Conservation (phyloP, 2,888 invertebrate species). For the Clostera curtula region DNA sequence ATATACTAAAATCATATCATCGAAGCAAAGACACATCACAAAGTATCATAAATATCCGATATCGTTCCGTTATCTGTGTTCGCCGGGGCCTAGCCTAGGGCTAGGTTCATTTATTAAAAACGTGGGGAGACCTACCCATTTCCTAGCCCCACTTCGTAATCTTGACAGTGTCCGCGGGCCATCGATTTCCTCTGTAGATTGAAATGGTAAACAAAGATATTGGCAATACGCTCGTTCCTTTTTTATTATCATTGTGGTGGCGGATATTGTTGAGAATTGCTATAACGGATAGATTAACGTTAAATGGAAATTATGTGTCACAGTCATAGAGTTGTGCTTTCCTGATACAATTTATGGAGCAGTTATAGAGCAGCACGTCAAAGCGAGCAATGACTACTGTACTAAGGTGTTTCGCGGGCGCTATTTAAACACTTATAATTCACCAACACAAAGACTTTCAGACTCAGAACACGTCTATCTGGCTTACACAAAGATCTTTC, state of each 20-base stretch:
- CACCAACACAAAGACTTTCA: no score
- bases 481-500: no score
- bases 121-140: constrained; percentile 30
- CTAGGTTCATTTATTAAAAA: constrained; percentile 49
- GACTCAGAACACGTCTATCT: no score
- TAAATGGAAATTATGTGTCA: no score
- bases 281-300: no score
- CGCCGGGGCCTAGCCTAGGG: constrained; percentile 21
- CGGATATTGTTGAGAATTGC: no score
- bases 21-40: neutral
- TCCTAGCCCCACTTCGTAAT: constrained; percentile 37
- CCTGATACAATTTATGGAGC: neutral
- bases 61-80: constrained; percentile 7
- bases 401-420: no score
- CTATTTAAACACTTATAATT: no score
- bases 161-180: constrained; percentile 47
- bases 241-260: no score
- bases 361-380: neutral
- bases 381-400: neutral
- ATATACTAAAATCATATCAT: no score
- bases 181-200: constrained; percentile 60
- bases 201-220: constrained; percentile 64
- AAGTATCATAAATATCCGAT: constrained; percentile 4
- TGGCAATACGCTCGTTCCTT: constrained; percentile 37
- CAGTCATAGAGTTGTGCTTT: no score